A percentile compares a stretch with the other conserved stretches of the same genome.
These are phyloP conservation scores for Trichogramma evanescens DNA, from an alignment of 2,888 invertebrate species.

Conservation along the genomic window DNA sequence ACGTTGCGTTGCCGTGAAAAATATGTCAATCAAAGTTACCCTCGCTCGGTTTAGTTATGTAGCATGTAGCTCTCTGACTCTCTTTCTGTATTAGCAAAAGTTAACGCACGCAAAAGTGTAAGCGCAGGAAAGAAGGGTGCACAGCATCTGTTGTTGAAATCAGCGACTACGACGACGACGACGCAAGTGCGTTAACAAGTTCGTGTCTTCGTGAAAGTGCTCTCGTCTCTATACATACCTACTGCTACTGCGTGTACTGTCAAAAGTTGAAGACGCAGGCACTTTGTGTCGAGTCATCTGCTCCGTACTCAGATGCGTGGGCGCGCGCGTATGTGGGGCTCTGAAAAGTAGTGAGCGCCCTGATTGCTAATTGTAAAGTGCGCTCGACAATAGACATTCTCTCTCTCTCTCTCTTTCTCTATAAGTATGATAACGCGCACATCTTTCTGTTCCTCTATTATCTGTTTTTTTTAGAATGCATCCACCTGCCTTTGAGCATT, in stretches of 20 bases:
- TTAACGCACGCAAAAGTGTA: too few species aligned
- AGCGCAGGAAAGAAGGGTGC: not conserved
- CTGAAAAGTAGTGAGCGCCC: too few species aligned
- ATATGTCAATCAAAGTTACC: conserved; percentile 42
- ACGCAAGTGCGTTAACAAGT: conserved; percentile 8
- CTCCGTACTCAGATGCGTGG: conserved; percentile 21
- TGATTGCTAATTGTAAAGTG: too few species aligned
- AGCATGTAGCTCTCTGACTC: too few species aligned
- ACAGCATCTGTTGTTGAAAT: conserved; percentile 21
- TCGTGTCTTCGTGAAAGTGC: conserved; percentile 7
- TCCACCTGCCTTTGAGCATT: too few species aligned
- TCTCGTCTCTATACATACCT: conserved; percentile 7
- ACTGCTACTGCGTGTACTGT: not conserved
- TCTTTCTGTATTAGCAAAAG: too few species aligned
- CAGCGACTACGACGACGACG: not conserved
- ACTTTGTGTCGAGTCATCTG: conserved; percentile 9
- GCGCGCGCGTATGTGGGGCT: conserved; percentile 4
- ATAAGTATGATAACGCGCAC: too few species aligned
- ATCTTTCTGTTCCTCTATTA: too few species aligned
- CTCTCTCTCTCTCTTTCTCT: too few species aligned
- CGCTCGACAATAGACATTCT: too few species aligned
- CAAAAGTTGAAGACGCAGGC: not conserved
- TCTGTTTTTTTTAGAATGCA: too few species aligned
- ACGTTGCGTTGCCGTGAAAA: conserved; percentile 36
- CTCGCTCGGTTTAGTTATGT: too few species aligned